Conservation (phyloP, 1,140 invertebrate species). For the Ooceraea biroi region DNA sequence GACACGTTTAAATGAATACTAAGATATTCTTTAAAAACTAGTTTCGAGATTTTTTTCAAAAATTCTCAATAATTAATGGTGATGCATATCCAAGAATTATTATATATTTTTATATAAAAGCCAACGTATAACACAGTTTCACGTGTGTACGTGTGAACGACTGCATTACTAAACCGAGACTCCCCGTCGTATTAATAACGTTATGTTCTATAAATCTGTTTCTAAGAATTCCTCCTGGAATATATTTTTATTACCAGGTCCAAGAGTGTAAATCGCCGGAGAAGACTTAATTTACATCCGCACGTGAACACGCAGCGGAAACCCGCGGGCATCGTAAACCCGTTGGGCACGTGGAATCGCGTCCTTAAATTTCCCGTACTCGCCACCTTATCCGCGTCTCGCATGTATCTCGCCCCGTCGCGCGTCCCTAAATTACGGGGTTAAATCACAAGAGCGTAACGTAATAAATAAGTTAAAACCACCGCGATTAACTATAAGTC, state of each 20-base stretch:
- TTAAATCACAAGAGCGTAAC: slow-evolving; percentile 40
- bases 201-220: not conserved
- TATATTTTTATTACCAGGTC: slow-evolving; percentile 8
- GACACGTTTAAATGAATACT: not conserved
- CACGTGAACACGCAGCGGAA: slow-evolving; percentile 53
- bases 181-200: not conserved
- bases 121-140: not conserved
- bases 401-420: not conserved
- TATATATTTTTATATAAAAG: not conserved
- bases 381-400: slow-evolving; percentile 10
- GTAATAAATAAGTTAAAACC: slow-evolving; percentile 48
- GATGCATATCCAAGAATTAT: not conserved
- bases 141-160: not conserved
- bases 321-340: slow-evolving; percentile 28
- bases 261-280: slow-evolving; percentile 15
- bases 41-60: no score
- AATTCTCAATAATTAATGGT: not conserved
- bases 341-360: slow-evolving; percentile 3
- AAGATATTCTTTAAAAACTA: not conserved
- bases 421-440: not conserved
- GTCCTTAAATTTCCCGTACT: slow-evolving; percentile 39
- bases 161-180: not conserved
- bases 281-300: slow-evolving; percentile 54
- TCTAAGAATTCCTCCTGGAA: slow-evolving; percentile 3
- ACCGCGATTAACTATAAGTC: slow-evolving; percentile 36